A percentile compares a stretch with the other conserved stretches of the same genome.
Evolutionary conservation across 2,797 vertebrate species (phyloP).

Genomic region (Macropus fuliginosus): DNA sequence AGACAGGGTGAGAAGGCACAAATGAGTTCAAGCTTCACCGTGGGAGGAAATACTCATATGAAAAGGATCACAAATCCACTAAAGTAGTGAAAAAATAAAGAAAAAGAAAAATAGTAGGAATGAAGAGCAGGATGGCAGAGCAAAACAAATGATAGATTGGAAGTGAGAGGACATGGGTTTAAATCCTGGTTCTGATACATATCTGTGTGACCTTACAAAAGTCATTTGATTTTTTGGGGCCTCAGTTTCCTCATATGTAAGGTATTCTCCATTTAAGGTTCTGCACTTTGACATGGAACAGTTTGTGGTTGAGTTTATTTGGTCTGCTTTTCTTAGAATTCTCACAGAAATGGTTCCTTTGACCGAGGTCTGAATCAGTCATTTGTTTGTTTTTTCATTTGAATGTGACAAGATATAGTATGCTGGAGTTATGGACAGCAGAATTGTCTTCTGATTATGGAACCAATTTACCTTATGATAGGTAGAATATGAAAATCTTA

Average conservation of each 20-base stretch:
- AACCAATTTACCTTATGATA: not conserved
- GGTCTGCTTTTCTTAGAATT: not conserved
- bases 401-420: not conserved
- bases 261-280: not conserved
- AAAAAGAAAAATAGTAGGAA: not conserved
- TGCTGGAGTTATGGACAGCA: not conserved
- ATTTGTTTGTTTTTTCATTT: not conserved
- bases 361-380: not conserved
- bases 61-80: not conserved
- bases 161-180: not conserved
- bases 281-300: not conserved
- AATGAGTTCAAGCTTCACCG: not conserved
- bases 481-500: not conserved
- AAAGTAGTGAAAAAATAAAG: not conserved
- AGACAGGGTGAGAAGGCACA: not conserved
- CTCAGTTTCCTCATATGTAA: not conserved
- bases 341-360: not conserved
- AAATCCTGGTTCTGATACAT: not conserved
- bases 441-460: not conserved
- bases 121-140: not conserved
- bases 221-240: not conserved
- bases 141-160: not conserved
- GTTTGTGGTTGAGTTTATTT: not conserved
- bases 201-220: not conserved
- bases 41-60: not conserved